Evolutionary conservation across 2,797 vertebrate species (phyloP).

Genomic region (Poeciliopsis paucimaculata): DNA sequence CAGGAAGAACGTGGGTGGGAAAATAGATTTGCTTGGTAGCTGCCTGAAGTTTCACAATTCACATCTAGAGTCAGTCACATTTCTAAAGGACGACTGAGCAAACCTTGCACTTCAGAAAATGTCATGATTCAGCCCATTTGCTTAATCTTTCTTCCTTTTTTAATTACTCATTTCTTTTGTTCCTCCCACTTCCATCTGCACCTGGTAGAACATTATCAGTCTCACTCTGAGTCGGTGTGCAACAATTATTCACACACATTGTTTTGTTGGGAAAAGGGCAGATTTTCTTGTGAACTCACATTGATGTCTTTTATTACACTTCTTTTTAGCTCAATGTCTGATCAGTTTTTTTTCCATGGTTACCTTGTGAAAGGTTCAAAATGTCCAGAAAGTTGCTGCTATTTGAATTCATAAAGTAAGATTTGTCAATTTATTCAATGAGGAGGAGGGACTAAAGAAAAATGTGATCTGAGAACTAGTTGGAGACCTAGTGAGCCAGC

Average conservation of each 20-base stretch:
- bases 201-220: constrained; percentile 2
- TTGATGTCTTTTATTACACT: background rate
- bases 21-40: constrained; percentile 13
- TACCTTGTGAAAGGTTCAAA: background rate
- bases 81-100: constrained; percentile 7
- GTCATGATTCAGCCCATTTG: constrained; percentile 15
- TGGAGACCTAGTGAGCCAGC: background rate
- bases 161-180: constrained; percentile 39
- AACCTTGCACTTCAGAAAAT: constrained; percentile 13
- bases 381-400: no score
- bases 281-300: background rate
- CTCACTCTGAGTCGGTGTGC: background rate
- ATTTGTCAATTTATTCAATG: background rate
- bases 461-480: background rate
- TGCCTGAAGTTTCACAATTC: constrained; percentile 9
- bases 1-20: constrained; percentile 31
- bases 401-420: background rate
- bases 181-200: constrained; percentile 52
- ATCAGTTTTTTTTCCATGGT: background rate
- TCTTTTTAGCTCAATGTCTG: background rate
- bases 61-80: constrained; percentile 14
- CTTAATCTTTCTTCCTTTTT: constrained; percentile 16
- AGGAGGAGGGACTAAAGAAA: background rate
- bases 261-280: background rate
- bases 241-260: background rate